These are phyloP conservation scores for Apamea sordens DNA, from an alignment of 2,888 invertebrate species.

Conservation along the genomic window DNA sequence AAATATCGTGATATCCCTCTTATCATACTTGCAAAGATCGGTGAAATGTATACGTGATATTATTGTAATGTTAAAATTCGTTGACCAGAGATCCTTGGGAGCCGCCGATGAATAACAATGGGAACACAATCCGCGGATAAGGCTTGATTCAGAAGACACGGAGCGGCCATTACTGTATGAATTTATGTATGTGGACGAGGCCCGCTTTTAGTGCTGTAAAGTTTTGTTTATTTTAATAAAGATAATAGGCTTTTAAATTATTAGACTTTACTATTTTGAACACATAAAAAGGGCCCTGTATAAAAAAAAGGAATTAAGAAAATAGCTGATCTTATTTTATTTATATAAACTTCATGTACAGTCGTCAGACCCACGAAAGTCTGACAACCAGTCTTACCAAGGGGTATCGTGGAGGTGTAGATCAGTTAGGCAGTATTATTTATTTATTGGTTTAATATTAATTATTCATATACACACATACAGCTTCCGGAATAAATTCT, in stretches of 20 bases:
- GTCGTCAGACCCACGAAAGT: neutral
- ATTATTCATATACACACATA: neutral
- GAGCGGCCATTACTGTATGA: conserved; percentile 85
- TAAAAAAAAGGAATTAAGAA: neutral
- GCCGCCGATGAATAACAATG: conserved; percentile 84
- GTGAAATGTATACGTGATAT: conserved; percentile 66
- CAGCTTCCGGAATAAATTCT: neutral
- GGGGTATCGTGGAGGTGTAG: neutral
- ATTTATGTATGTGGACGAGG: conserved; percentile 82
- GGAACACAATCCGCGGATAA: conserved; percentile 72
- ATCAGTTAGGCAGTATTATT: neutral
- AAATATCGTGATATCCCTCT: conserved; percentile 37
- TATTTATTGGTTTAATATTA: neutral
- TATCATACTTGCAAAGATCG: conserved; percentile 57
- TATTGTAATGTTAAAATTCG: conserved; percentile 78
- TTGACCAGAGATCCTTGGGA: conserved; percentile 76
- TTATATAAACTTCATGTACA: neutral
- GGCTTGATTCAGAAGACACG: conserved; percentile 79
- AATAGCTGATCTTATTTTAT: neutral
- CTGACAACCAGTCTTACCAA: neutral
- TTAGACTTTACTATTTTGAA: neutral
- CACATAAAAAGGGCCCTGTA: too few species aligned
- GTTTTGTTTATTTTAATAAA: conserved; percentile 31
- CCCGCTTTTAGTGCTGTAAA: conserved; percentile 51
- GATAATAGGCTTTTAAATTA: conserved; percentile 11